Conservation (phyloP, 1,140 invertebrate genomes). For the Homarus americanus region DNA sequence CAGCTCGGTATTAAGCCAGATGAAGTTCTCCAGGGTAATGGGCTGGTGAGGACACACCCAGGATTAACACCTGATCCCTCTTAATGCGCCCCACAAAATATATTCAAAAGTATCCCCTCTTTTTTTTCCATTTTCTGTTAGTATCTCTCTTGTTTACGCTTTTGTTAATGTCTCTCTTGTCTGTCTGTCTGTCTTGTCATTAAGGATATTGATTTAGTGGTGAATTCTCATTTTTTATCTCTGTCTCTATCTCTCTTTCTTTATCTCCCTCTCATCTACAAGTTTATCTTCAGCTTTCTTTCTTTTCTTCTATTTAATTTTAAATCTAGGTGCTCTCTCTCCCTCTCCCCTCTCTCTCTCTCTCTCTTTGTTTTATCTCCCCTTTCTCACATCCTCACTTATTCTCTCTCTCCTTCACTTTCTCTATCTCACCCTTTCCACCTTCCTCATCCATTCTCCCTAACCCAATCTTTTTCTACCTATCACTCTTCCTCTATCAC, state of each 20-base stretch:
- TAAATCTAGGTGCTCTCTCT: neutral
- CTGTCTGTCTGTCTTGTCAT: too few species aligned
- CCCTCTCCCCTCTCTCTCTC: neutral
- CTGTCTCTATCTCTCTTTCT: too few species aligned
- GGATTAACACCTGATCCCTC: slow-evolving; percentile 53
- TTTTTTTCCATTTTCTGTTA: slow-evolving; percentile 3
- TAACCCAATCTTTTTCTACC: neutral
- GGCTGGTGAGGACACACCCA: slow-evolving; percentile 45
- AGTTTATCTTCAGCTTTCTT: too few species aligned
- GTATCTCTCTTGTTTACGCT: neutral
- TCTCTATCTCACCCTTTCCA: neutral
- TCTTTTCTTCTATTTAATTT: neutral
- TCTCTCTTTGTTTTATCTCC: neutral
- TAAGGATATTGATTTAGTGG: too few species aligned
- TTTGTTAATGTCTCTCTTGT: too few species aligned
- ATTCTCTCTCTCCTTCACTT: neutral
- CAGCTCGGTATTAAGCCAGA: slow-evolving; percentile 43
- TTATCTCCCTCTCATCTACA: too few species aligned
- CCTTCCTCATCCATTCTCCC: neutral
- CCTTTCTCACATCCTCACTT: neutral
- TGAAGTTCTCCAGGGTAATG: slow-evolving; percentile 55
- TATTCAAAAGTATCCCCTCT: slow-evolving; percentile 30
- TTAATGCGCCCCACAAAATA: slow-evolving; percentile 48
- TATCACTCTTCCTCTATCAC: neutral
- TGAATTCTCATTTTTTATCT: too few species aligned